A percentile compares a stretch with the other conserved stretches of the same genome.
Conservation (phyloP, 2,888 invertebrate species). For the Chrysotoxum bicinctum region DNA sequence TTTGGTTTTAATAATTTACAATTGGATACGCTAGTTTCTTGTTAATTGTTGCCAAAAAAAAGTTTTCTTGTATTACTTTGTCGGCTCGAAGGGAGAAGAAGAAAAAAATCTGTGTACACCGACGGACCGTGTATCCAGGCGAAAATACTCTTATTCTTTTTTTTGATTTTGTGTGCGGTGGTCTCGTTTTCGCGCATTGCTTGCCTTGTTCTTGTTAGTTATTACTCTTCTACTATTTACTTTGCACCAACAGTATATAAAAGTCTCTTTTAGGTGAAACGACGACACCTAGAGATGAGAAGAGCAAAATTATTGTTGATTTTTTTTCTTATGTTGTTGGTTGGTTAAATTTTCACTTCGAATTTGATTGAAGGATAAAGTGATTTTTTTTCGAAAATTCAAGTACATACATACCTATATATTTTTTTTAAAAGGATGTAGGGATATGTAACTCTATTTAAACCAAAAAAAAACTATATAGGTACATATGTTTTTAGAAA, state of each 20-base stretch:
- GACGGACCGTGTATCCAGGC: constrained; percentile 65
- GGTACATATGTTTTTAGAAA: no score
- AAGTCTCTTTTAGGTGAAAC: constrained; percentile 45
- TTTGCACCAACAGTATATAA: constrained; percentile 18
- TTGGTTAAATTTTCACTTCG: constrained; percentile 30
- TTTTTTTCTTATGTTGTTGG: constrained; percentile 27
- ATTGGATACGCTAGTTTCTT: constrained; percentile 11
- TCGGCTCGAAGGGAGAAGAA: not conserved
- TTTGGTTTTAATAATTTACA: not conserved
- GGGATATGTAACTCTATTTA: no score
- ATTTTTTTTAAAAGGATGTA: no score
- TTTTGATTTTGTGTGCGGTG: constrained; percentile 16
- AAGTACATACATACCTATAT: not conserved
- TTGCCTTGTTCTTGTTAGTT: constrained; percentile 16
- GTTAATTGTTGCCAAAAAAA: constrained; percentile 15
- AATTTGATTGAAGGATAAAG: constrained; percentile 11
- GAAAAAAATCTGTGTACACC: constrained; percentile 35
- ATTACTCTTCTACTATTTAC: constrained; percentile 8
- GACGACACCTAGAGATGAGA: constrained; percentile 41
- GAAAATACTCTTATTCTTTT: constrained; percentile 59
- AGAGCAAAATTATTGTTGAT: constrained; percentile 13
- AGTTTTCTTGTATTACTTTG: not conserved
- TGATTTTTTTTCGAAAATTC: not conserved
- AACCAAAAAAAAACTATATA: no score
- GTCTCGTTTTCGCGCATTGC: constrained; percentile 44